Evolutionary conservation across 2,113 vertebrate genomes (phyloP).

Genomic region (Laterallus jamaicensis): DNA sequence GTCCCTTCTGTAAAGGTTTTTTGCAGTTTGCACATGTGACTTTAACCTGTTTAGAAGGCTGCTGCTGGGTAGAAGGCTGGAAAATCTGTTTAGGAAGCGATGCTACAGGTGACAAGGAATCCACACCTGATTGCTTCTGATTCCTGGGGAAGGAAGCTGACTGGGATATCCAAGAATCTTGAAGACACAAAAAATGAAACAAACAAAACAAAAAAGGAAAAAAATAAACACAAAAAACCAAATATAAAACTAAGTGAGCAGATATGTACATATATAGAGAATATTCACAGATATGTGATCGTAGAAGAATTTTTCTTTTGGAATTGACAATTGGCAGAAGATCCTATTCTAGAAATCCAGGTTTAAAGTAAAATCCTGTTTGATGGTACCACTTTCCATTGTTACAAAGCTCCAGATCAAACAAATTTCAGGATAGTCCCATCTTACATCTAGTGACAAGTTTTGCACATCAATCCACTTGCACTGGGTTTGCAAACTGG

Average conservation of each 20-base stretch:
- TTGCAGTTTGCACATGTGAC: slow-evolving; percentile 97
- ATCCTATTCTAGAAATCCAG: not conserved
- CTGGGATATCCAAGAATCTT: slow-evolving; percentile 98
- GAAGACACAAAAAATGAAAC: slow-evolving; percentile 53
- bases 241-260: not conserved
- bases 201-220: not conserved
- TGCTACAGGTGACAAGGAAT: slow-evolving; percentile 90
- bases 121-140: slow-evolving; percentile 93
- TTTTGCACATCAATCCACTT: not conserved
- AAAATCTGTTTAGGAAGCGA: slow-evolving; percentile 92
- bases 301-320: not conserved
- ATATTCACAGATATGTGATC: not conserved
- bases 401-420: not conserved
- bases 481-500: not conserved
- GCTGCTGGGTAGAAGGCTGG: slow-evolving; percentile 85
- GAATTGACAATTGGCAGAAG: not conserved
- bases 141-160: slow-evolving; percentile 96
- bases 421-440: not conserved
- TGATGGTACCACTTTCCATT: not conserved
- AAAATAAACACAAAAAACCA: not conserved
- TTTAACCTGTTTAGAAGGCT: slow-evolving; percentile 92
- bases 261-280: not conserved
- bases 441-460: not conserved
- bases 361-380: not conserved
- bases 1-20: slow-evolving; percentile 96